These are phyloP conservation scores for Istiophorus platypterus DNA, from an alignment of 2,113 vertebrate genomes.

Conservation along the genomic window DNA sequence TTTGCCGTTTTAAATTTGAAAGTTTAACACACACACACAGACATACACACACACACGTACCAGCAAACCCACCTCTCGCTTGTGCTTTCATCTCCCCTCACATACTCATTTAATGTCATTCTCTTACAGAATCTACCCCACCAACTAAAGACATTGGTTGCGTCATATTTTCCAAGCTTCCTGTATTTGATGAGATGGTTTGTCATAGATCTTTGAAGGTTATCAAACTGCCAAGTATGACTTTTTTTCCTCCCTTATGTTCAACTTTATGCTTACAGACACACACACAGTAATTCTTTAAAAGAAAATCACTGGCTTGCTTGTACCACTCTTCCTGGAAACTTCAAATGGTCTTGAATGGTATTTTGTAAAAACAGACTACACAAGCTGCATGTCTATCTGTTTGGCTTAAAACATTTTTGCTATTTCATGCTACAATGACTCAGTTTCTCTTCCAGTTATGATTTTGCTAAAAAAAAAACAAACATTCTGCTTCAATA, in stretches of 20 bases:
- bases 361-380: not conserved
- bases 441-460: not conserved
- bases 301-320: no score
- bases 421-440: not conserved
- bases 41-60: not conserved
- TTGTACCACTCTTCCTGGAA: not conserved
- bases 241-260: not conserved
- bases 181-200: not conserved
- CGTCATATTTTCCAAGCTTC: slow-evolving; percentile 20
- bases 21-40: not conserved
- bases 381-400: not conserved
- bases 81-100: not conserved
- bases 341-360: not conserved
- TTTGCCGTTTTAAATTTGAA: slow-evolving; percentile 1
- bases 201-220: not conserved
- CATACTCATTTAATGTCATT: slow-evolving; percentile 1
- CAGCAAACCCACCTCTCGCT: not conserved
- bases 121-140: not conserved
- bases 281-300: not conserved
- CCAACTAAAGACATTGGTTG: not conserved
- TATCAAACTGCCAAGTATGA: not conserved
- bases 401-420: not conserved
- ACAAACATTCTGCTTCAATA: not conserved
- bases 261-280: rapidly evolving
- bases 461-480: no score